These are phyloP conservation scores for Melanotaenia parkinsoni DNA, from an alignment of 2,797 vertebrate genomes.

Conservation along the genomic window DNA sequence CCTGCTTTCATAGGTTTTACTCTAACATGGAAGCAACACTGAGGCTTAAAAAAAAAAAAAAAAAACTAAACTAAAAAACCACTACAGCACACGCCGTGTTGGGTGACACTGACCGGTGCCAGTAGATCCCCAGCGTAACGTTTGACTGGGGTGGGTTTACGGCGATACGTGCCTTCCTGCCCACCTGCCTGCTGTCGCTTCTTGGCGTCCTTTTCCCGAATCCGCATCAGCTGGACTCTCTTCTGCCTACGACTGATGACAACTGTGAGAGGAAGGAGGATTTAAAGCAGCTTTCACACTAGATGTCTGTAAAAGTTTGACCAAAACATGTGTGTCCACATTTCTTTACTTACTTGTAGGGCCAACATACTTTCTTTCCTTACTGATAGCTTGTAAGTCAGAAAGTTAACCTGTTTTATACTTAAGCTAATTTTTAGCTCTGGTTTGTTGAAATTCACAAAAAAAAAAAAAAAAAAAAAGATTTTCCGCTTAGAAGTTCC, in stretches of 20 bases:
- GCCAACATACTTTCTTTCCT: too few species aligned
- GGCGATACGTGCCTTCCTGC: conserved; percentile 84
- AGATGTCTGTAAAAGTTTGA: background rate
- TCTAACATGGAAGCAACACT: conserved; percentile 14
- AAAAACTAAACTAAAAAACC: background rate
- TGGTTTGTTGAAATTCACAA: too few species aligned
- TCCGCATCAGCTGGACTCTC: conserved; percentile 87
- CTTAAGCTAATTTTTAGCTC: too few species aligned
- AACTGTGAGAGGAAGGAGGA: conserved; percentile 62
- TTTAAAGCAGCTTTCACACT: background rate
- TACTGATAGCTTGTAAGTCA: too few species aligned
- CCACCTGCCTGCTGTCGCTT: conserved; percentile 83
- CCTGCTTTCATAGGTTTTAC: background rate
- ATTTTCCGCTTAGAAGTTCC: too few species aligned
- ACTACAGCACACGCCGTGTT: conserved; percentile 65
- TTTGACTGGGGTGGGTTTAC: conserved; percentile 82
- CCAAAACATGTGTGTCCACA: background rate
- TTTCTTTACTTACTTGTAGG: background rate
- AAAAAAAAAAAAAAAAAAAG: too few species aligned
- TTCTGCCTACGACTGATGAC: conserved; percentile 86
- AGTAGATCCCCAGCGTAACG: conserved; percentile 87
- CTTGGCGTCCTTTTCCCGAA: conserved; percentile 88
- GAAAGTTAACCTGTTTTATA: too few species aligned
- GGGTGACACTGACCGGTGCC: conserved; percentile 86
- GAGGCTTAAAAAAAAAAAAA: too few species aligned